Evolutionary conservation across 23 tunicate genomes (phyloP), one percentile per base, ranked within the genome.

Genomic region (Aplidium turbinatum): DNA sequence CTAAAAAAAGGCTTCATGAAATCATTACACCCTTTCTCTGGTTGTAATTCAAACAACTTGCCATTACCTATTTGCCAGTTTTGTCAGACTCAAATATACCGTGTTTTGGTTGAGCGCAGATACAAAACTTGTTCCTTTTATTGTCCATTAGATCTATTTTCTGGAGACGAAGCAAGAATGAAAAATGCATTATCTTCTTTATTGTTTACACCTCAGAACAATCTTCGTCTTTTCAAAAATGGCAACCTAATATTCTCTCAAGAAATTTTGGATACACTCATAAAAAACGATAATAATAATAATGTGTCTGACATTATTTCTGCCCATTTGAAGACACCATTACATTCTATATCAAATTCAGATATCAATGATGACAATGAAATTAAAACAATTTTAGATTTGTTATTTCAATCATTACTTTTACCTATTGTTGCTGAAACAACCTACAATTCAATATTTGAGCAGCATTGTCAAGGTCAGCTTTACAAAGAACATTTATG

Each of bases 131-230:
- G 78, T 42, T 57, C 70, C 1, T 45, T 34, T 19, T 85, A 77
- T 68, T 85, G 91, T 56, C 91, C 91, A 4, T 35, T 85, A 39
- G 91, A 85, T 69, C 56, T 85, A 45, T 85, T 85, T 85, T 85
- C 91, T 40, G 91, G 91, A 27, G 54, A 69, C 29, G 27, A 31
- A 38, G 32, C 20, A 0, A 32, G 75, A 29, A 85, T 85, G 83
- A 85, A 35, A 30, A 52, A 54, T 16, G 91, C 91, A 33, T 32
- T 85, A 21, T 29, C 19, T 18, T 40, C 57, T 21, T 36, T 85
- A 30, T 25, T 77, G 11, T 32, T 33, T 2, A 48, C 29, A 29
- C 91, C 91, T 23, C 91, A 85, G 47, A 85, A 85, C 40, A 77
- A 69, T 38, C 58, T 85, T 21, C 62, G 91, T 1, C 22, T 85